Base-by-base conservation (phyloP, 2,113 vertebrate species). In the Ptilorrhoa leucosticta region DNA sequence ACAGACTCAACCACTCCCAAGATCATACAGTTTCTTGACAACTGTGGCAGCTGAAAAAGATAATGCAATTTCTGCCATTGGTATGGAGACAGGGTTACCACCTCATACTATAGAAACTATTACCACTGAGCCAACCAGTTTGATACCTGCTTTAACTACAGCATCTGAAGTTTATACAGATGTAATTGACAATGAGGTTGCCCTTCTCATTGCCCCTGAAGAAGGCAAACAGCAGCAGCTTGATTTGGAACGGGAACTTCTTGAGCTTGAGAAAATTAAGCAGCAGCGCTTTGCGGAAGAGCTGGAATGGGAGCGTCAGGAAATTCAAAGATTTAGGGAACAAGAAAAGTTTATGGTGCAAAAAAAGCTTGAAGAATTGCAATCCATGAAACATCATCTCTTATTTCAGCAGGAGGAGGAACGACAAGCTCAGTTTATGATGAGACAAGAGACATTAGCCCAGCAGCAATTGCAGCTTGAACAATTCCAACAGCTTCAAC, bases 331-430 rank as follows among this genome's bases (percentile, higher is more conserved):
- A 88, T 99, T 99, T 95, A 98, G 99, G 82, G 99, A 99, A 94
- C 99, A 99, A 78, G 99, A 99, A 94, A 99, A 99, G 69, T 90
- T 99, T 56, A 99, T 99, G 98, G 99, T 99, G 56, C 99, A 99
- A 94, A 98, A 99, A 86, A 99, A 99, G 93, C 98, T 99, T 27
- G 99, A 99, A 83, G 99, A 99, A 84, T 97, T 99, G 60, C 99
- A 99, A 72, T 99, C 98, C 39, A 99, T 99, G 97, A 99, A 99
- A 95, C 99, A 99, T 77, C 99, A 99, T 89, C 99, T 99, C 37
- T 98, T 99, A 39, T 97, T 99, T 85, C 99, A 99, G 77, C 99
- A 99, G 90, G 99, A 99, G 70, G 99, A 99, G 81, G 99, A 99
- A 54, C 98, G 99, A 48, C 99, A 99, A 96, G 99, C 99, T 71